These are phyloP conservation scores for Tachyglossus aculeatus DNA, from an alignment of 2,797 vertebrate genomes.

Conservation along the genomic window DNA sequence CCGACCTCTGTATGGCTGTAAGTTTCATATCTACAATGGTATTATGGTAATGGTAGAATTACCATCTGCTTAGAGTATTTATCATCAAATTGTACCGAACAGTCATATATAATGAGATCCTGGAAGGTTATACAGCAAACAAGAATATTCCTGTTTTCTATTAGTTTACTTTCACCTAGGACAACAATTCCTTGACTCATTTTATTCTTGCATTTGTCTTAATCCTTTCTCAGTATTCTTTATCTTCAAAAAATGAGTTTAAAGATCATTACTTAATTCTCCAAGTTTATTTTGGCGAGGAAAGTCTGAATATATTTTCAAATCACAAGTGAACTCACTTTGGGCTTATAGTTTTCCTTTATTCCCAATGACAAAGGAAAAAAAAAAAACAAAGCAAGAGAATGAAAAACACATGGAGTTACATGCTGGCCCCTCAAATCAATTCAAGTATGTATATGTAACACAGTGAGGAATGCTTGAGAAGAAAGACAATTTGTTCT, in stretches of 20 bases:
- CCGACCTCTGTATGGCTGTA: background rate
- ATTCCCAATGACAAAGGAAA: background rate
- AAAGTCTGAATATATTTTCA: background rate
- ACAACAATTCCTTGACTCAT: background rate
- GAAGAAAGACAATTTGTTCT: background rate
- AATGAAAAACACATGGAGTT: background rate
- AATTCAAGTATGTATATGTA: background rate
- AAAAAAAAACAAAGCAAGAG: background rate
- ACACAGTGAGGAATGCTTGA: background rate
- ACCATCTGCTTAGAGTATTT: too few species aligned
- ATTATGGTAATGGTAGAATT: too few species aligned
- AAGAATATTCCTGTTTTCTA: rapidly evolving
- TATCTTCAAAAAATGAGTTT: background rate
- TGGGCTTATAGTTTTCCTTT: background rate
- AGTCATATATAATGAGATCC: too few species aligned
- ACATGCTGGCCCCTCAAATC: background rate
- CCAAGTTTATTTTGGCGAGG: background rate
- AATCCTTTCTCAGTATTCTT: background rate
- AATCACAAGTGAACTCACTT: background rate
- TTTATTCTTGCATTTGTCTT: background rate
- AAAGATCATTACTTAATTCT: background rate
- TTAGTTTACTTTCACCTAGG: background rate
- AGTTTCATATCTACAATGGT: background rate
- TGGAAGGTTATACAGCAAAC: too few species aligned
- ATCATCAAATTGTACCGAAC: too few species aligned